phyloP scores from a whole-genome alignment of 2,888 invertebrate genomes.

The Protodeltote pygarga region DNA sequence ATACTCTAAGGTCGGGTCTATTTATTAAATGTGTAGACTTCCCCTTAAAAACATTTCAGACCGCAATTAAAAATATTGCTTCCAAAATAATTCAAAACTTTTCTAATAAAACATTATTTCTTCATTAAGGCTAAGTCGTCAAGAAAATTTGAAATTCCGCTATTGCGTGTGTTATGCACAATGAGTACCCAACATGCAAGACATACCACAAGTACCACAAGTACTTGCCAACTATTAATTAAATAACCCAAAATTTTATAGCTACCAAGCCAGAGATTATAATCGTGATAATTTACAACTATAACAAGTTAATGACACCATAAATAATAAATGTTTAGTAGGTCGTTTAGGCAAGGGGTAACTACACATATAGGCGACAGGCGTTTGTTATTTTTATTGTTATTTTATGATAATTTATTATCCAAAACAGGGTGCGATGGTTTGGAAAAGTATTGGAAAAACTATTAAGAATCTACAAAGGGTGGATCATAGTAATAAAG shows the following conservation, averaged over 20 bases:
- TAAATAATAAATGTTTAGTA: slow-evolving; percentile 63
- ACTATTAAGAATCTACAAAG: not conserved
- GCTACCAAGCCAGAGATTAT: slow-evolving; percentile 53
- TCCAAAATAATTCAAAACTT: too few relatives aligned
- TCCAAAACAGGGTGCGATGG: slow-evolving; percentile 17
- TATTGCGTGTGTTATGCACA: slow-evolving; percentile 41
- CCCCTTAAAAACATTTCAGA: too few relatives aligned
- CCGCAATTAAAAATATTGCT: too few relatives aligned
- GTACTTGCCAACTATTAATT: slow-evolving; percentile 44
- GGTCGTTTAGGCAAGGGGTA: slow-evolving; percentile 42
- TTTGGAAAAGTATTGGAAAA: not conserved
- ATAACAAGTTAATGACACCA: slow-evolving; percentile 71
- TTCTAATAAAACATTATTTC: too few relatives aligned
- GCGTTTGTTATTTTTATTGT: slow-evolving; percentile 31
- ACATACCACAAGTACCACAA: slow-evolving; percentile 23
- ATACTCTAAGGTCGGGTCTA: too few relatives aligned
- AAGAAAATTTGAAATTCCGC: slow-evolving; percentile 33
- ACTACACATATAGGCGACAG: slow-evolving; percentile 35
- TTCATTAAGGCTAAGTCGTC: too few relatives aligned
- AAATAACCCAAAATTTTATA: slow-evolving; percentile 55
- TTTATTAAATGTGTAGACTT: too few relatives aligned
- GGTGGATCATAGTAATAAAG: too few relatives aligned
- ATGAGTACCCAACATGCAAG: slow-evolving; percentile 44
- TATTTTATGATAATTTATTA: slow-evolving; percentile 38
- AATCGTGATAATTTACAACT: slow-evolving; percentile 71